Evolutionary conservation across 2,113 vertebrate genomes (phyloP).

Genomic region (Eulemur rufifrons): DNA sequence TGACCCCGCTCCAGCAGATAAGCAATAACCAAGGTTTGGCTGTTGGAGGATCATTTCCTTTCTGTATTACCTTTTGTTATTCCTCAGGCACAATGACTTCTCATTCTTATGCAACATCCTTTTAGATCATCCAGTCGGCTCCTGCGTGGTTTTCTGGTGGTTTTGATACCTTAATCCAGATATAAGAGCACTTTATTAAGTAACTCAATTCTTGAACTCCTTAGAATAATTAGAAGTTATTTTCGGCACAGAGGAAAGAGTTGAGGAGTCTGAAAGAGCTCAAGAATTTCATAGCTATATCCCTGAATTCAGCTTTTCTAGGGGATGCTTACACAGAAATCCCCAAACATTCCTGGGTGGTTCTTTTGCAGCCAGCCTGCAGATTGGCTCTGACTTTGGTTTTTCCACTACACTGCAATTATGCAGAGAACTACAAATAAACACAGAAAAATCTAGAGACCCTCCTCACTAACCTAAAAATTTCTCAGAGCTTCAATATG

Average conservation of each 20-base stretch:
- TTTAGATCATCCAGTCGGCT: not conserved
- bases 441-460: conserved; percentile 28
- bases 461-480: not conserved
- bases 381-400: not conserved
- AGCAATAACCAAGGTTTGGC: not conserved
- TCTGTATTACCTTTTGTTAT: conserved; percentile 38
- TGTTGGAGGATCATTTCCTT: not conserved
- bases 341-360: conserved; percentile 66
- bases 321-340: conserved; percentile 53
- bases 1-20: not conserved
- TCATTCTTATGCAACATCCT: not conserved
- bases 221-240: conserved; percentile 19
- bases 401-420: not conserved
- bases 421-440: not conserved
- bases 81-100: not conserved
- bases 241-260: not conserved
- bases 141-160: conserved; percentile 16
- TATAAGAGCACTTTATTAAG: not conserved
- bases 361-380: not conserved
- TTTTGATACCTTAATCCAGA: conserved; percentile 53
- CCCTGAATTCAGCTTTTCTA: not conserved
- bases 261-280: not conserved
- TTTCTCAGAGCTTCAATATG: not conserved
- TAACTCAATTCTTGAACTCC: conserved; percentile 10
- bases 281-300: not conserved